Base-by-base conservation (phyloP, 2,797 vertebrate species). In the Helostoma temminkii region DNA sequence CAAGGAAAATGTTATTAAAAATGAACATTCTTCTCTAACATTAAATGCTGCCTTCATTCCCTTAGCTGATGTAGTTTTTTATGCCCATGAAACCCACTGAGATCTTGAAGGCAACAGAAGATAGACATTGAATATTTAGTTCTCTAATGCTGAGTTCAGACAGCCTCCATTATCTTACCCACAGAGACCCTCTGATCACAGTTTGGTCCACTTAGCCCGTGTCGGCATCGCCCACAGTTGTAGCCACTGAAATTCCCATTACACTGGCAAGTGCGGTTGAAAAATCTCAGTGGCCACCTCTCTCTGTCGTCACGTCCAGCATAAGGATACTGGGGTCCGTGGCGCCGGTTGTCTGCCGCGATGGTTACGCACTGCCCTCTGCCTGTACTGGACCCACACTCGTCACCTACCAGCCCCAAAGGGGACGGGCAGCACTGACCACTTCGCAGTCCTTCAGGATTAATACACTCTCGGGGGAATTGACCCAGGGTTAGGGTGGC, bases 281-380 rank as follows among this genome's bases (percentile, higher is more conserved):
- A 98, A 88, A 97, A 99, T 10, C 93, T 91, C 25, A 96, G 87
- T 11, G 97, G 97, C 97, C 98, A 99, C 28, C 87, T 90, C 70
- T 98, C 97, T 0, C 97, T 93, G 83, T 98, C 97, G n/a, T 99
- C 98, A 2, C 82, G 86, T 11, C 97, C 97, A 0, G 96, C 94
- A 0, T 98, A 96, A 0, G 94, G 95, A 67, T 98, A 99, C 88
- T 96, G 96, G 0, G 93, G 95, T 21, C 97, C 94, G 0, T 98
- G 97, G 34, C 95, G 95, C 0, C 92, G 88, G 0, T 37, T 88
- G 84, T 99, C 97, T 0, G 91, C 94, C 0, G 63, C 69, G 9
- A 98, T 93, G 14, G 69, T 45, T 6, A 93, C 87, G 0, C 98
- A 98, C 12, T 93, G 93, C 0, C 98, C 98, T 41, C 96, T 89